Conservation (phyloP, 2,888 invertebrate genomes). For the Drosophila limbata region DNA sequence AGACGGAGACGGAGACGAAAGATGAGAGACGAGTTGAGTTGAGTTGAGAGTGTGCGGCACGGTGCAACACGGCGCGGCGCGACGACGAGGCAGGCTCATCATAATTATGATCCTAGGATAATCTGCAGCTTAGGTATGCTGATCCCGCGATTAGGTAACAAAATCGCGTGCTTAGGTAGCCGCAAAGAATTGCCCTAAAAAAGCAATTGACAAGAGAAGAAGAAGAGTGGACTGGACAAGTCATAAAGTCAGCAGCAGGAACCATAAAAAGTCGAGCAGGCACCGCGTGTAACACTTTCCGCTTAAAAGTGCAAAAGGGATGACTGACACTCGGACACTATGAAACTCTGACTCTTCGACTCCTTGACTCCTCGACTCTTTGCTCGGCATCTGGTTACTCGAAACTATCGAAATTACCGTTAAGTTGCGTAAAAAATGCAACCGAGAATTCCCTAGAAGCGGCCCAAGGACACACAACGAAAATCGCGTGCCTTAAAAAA, state of each 20-base stretch:
- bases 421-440: slow-evolving; percentile 76
- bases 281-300: slow-evolving; percentile 53
- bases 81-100: slow-evolving; percentile 59
- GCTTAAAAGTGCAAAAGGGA: slow-evolving; percentile 71
- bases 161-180: slow-evolving; percentile 78
- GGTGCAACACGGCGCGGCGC: slow-evolving; percentile 44
- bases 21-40: slow-evolving; percentile 37
- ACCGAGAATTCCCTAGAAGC: slow-evolving; percentile 38
- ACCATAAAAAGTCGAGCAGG: slow-evolving; percentile 77
- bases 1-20: neutral
- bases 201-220: slow-evolving; percentile 42
- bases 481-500: slow-evolving; percentile 15
- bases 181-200: slow-evolving; percentile 75
- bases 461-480: slow-evolving; percentile 45
- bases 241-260: slow-evolving; percentile 60
- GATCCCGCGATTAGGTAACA: slow-evolving; percentile 79
- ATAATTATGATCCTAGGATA: slow-evolving; percentile 80
- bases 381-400: slow-evolving; percentile 19
- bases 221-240: slow-evolving; percentile 23
- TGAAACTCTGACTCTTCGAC: neutral
- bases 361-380: neutral
- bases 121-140: slow-evolving; percentile 74
- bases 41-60: slow-evolving; percentile 24
- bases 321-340: slow-evolving; percentile 35
- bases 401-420: slow-evolving; percentile 17